Base-by-base conservation (phyloP, 2,888 invertebrate species). In the Melanostoma scalare region DNA sequence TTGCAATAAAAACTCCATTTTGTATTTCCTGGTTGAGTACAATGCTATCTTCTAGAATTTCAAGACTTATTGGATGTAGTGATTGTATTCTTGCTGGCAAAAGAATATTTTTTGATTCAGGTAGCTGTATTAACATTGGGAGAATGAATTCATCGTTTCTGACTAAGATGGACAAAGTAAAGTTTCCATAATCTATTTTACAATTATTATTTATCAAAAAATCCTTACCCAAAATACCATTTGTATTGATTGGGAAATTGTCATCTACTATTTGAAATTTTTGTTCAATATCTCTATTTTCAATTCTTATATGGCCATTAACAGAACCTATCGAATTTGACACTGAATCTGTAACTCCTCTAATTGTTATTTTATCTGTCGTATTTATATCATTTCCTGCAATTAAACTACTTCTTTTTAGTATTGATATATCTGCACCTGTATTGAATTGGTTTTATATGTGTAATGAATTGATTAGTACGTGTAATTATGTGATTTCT, bases 11-110 rank as follows among this genome's bases (percentile, higher is more conserved):
- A 20, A 65, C 56, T 20, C 61, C 55, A 9, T 67, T 33, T 33
- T 50, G 10, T 10, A 79, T 61, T 61, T 79, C 63, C 8, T 65
- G 35, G 33, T 61, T 63, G 0, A 67, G n/a, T 6, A 77, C 33
- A 6, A 72, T 42, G 31, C 67, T 74, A 10, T 80, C 79, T 73
- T 79, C 60, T 8, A 20, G 31, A 33, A 48, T 6, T 38, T 52
- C 3, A 5, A 55, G 6, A n/a, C 56, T 9, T n/a, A 48, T 40
- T 55, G 33, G 33, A 3, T 48, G 38, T 2, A 71, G 33, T 6
- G 40, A 50, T 33, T 77, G 46, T 35, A 63, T 77, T 20, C 65
- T 52, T 30, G 67, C 50, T 38, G 78, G 56, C 40, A 78, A n/a
- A 48, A 56, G 40, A n/a, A 71, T 55, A 8, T 44, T 33, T 5